Percentiles rank a stretch among this genome's conserved stretches.
Evolutionary conservation across 2,113 vertebrate species (phyloP).

Genomic region (Morphnarchus princeps): DNA sequence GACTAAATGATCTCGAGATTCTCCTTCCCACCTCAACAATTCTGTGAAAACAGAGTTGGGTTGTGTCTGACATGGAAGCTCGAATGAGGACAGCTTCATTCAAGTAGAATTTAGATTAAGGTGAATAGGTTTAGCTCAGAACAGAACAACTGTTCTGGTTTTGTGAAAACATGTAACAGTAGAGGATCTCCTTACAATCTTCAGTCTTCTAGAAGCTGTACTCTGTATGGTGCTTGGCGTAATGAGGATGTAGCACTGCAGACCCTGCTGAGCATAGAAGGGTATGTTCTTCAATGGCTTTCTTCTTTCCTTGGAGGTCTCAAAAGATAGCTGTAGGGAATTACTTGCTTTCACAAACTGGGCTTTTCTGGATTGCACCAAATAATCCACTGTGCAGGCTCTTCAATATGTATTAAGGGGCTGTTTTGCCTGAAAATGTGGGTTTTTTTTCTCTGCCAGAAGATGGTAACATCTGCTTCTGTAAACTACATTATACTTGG

Average conservation of each 20-base stretch:
- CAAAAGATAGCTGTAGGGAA: neutral
- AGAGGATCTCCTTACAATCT: neutral
- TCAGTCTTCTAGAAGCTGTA: neutral
- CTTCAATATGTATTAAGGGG: neutral
- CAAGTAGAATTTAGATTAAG: neutral
- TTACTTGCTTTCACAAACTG: neutral
- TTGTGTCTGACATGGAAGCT: neutral
- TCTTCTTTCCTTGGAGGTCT: neutral
- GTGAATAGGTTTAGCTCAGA: neutral
- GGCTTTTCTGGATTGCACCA: neutral
- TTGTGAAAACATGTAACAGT: neutral
- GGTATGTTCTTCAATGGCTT: neutral
- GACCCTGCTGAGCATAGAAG: neutral
- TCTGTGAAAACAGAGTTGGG: neutral
- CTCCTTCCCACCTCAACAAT: neutral
- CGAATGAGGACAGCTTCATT: neutral
- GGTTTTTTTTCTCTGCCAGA: neutral
- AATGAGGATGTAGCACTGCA: neutral
- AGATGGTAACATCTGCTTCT: conserved; percentile 12
- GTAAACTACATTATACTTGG: neutral
- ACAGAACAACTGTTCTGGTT: neutral
- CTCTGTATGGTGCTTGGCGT: neutral
- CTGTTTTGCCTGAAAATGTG: neutral
- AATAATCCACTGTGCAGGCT: neutral
- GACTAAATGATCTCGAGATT: neutral